Conservation (phyloP, 2,797 vertebrate species). For the Xenops minutus region DNA sequence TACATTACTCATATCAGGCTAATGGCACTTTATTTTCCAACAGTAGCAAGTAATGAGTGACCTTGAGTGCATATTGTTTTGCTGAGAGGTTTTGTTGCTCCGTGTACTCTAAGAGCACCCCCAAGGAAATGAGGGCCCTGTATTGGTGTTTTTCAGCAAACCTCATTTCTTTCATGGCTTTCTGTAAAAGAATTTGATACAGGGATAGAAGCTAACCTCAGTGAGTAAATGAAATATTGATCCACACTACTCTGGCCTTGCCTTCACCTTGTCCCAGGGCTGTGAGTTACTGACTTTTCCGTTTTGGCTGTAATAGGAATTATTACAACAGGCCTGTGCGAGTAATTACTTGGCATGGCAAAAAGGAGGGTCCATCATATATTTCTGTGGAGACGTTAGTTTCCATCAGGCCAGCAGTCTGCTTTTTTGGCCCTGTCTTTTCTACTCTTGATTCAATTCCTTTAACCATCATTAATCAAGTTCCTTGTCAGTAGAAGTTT, state of each 20-base stretch:
- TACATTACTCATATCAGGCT: conserved; percentile 78
- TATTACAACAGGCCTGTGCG: conserved; percentile 97
- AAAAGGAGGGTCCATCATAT: conserved; percentile 88
- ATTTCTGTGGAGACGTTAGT: conserved; percentile 94
- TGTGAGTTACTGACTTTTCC: conserved; percentile 99
- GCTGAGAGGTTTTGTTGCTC: conserved; percentile 78
- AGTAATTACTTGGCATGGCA: conserved; percentile 98
- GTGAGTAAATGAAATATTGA: conserved; percentile 99
- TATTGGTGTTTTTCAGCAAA: conserved; percentile 86
- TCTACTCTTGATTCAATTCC: conserved; percentile 93
- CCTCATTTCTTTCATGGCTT: conserved; percentile 90
- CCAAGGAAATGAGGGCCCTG: conserved; percentile 91
- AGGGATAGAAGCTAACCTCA: conserved; percentile 88
- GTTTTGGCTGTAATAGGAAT: conserved; percentile 99
- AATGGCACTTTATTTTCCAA: conserved; percentile 84
- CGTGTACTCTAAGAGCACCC: conserved; percentile 78
- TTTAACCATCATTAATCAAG: conserved; percentile 94
- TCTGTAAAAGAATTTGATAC: conserved; percentile 94
- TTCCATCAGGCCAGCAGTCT: conserved; percentile 84
- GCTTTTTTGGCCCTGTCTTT: conserved; percentile 85
- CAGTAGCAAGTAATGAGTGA: conserved; percentile 83
- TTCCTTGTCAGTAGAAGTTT: conserved; percentile 87
- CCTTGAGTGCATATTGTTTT: conserved; percentile 81
- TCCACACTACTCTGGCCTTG: conserved; percentile 94
- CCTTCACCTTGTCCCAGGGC: conserved; percentile 98